Base-by-base conservation (phyloP, 2,888 invertebrate species). In the Cryptophagus acutangulus region DNA sequence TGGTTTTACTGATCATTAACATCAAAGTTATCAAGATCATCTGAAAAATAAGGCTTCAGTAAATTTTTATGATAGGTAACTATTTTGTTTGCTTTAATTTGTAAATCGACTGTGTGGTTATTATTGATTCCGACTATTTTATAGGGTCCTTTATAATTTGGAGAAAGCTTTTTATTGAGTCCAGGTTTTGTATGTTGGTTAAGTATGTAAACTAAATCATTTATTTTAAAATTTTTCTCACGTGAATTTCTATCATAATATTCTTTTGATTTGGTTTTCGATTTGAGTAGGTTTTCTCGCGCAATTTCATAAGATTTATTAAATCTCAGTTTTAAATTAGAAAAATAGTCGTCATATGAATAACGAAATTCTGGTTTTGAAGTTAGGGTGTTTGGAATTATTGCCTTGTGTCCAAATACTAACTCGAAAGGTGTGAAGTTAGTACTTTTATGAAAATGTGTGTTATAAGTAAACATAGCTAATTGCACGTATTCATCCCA, bases 341-440 rank as follows among this genome's bases (percentile, higher is more conserved):
- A 3, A 3, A 55, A 24, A 24, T 54, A 52, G 10, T 58, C 57
- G 0, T 51, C 44, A 20, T 58, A 54, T 3, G 43, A 50, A 34
- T 49, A 48, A 6, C 33, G 24, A 30, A 47, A 46, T 40, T 46
- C 44, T 5, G 47, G 48, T 25, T 18, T 14, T 36, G 35, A 14
- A 5, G 25, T 45, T 28, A 57, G 30, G 6, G 58, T 53, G 44
- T 40, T 42, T 2, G 64, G 61, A 3, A 64, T 40, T 6, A 14
- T 43, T 1, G 64, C 54, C 45, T 61, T 63, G 34, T 53, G 42
- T 2, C 63, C 65, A 41, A 61, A 67, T 2, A 66, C 2, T 17
- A 66, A 36, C 46, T 66, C 66, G 24, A 54, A 61, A 2, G 64
- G 64, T 1, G 61, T 55, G 26, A 51, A 61, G 6, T 56, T 45